phyloP scores from a whole-genome alignment of 92 coral and sea anemone species.

The Actinernus sp. region DNA sequence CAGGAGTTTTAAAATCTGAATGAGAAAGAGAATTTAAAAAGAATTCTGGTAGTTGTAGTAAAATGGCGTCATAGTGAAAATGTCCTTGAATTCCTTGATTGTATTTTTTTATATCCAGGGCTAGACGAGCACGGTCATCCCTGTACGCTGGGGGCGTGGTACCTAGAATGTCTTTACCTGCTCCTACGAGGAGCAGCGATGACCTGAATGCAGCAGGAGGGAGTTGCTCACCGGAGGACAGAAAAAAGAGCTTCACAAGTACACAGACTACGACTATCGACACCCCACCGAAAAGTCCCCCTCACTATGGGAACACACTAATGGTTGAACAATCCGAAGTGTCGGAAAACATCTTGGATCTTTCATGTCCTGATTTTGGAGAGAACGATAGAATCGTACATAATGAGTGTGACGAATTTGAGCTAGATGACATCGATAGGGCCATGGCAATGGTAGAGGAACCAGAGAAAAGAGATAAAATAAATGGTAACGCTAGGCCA shows the following conservation, averaged over 20 bases:
- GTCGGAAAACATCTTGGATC: slow-evolving; percentile 71
- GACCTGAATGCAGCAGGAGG: slow-evolving; percentile 49
- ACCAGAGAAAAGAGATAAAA: slow-evolving; percentile 28
- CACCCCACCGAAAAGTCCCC: slow-evolving; percentile 93
- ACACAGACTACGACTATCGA: slow-evolving; percentile 94
- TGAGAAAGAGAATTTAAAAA: too few species aligned
- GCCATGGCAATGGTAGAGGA: slow-evolving; percentile 64
- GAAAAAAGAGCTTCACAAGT: slow-evolving; percentile 93
- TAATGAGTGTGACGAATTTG: slow-evolving; percentile 71
- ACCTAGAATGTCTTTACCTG: slow-evolving; percentile 74
- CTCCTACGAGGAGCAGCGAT: slow-evolving; percentile 81
- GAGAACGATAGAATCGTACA: slow-evolving; percentile 30
- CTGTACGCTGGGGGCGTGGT: slow-evolving; percentile 92
- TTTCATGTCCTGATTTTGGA: slow-evolving; percentile 48
- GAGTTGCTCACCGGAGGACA: slow-evolving; percentile 59
- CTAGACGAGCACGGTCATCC: slow-evolving; percentile 96
- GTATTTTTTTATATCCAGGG: too few species aligned
- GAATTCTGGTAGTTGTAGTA: too few species aligned
- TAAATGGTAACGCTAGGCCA: slow-evolving; percentile 48
- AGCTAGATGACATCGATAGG: slow-evolving; percentile 68
- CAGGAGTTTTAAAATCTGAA: too few species aligned
- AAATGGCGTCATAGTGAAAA: too few species aligned
- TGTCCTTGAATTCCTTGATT: too few species aligned
- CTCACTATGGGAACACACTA: slow-evolving; percentile 80
- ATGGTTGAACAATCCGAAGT: slow-evolving; percentile 81